A percentile compares a stretch with the other conserved stretches of the same genome.
Conservation (phyloP, 2,113 vertebrate genomes). For the Pangasianodon gigas region DNA sequence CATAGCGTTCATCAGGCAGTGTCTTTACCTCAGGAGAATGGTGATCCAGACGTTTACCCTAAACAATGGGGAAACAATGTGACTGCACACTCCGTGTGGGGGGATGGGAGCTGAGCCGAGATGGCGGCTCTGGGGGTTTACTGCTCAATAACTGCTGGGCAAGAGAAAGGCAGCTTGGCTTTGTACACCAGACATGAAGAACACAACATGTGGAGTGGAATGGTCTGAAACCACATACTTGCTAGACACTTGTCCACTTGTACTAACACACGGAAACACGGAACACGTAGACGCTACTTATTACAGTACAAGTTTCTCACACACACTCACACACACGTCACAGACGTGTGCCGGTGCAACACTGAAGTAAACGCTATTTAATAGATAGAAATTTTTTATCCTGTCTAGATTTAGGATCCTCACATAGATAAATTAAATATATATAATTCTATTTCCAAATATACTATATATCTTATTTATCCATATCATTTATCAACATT, state of each 20-base stretch:
- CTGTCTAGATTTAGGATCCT: conserved; percentile 69
- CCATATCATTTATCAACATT: conserved; percentile 73
- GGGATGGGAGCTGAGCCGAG: conserved; percentile 7
- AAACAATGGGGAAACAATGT: neutral
- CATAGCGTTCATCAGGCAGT: conserved; percentile 8
- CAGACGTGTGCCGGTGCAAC: conserved; percentile 75
- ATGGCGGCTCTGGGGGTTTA: conserved; percentile 9
- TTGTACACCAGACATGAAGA: conserved; percentile 62
- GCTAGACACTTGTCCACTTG: conserved; percentile 3
- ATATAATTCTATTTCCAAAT: conserved; percentile 73
- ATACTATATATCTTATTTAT: conserved; percentile 76
- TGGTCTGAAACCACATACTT: conserved; percentile 66
- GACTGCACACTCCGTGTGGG: neutral
- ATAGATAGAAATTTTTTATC: conserved; percentile 67
- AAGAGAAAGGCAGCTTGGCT: conserved; percentile 74
- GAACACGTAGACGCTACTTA: conserved; percentile 27
- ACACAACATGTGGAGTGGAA: conserved; percentile 59
- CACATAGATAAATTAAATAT: conserved; percentile 78
- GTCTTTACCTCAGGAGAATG: neutral
- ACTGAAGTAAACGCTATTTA: conserved; percentile 67
- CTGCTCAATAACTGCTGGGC: conserved; percentile 57
- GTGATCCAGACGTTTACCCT: conserved; percentile 12
- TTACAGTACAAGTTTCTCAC: conserved; percentile 37
- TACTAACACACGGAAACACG: conserved; percentile 37
- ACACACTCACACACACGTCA: conserved; percentile 73